Percentiles rank a stretch among this genome's conserved stretches.
phyloP scores from a whole-genome alignment of 2,113 vertebrate species.

The Chrysochloris asiatica region DNA sequence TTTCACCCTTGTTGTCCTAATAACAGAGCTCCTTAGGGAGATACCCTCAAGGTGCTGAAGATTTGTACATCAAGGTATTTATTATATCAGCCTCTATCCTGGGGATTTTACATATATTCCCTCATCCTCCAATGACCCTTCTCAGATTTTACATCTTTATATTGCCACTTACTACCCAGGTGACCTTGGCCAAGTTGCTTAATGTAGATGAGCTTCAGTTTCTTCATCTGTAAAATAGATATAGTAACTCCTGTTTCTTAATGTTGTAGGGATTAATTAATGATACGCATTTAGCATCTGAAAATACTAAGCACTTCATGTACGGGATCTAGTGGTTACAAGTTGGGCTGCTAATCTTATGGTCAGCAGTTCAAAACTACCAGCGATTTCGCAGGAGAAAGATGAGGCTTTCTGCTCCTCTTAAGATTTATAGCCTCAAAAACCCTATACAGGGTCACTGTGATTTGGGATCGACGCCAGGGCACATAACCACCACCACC shows the following conservation, averaged over 20 bases:
- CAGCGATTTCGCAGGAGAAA: too few relatives aligned
- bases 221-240: too few relatives aligned
- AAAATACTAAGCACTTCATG: conserved; percentile 13
- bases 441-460: too few relatives aligned
- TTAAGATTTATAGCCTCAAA: too few relatives aligned
- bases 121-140: not conserved
- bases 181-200: conserved; percentile 38
- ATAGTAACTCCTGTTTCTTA: conserved; percentile 10
- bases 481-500: too few relatives aligned
- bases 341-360: too few relatives aligned
- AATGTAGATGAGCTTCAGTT: conserved; percentile 32
- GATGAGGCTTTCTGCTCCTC: too few relatives aligned
- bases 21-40: not conserved
- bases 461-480: too few relatives aligned
- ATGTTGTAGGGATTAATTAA: not conserved
- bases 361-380: too few relatives aligned
- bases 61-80: not conserved
- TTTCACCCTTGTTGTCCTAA: not conserved
- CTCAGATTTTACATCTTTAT: conserved; percentile 10
- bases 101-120: not conserved
- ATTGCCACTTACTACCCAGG: not conserved
- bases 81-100: not conserved
- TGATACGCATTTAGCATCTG: not conserved
- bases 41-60: not conserved
- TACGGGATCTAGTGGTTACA: not conserved